Conservation (phyloP, 2,888 invertebrate species). For the Folsomia candida region DNA sequence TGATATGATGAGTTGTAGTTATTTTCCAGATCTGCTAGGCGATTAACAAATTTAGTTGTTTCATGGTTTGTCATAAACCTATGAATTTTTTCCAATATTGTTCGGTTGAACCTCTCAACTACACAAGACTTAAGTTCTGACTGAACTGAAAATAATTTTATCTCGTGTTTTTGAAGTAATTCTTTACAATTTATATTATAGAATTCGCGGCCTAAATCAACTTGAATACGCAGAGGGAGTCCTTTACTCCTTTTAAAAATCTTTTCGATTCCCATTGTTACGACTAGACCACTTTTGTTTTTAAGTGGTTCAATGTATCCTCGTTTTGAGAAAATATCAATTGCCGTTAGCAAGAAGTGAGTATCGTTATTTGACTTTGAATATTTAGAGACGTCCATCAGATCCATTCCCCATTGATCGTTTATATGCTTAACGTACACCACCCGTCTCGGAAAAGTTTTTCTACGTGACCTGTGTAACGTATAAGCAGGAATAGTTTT, state of each 20-base stretch:
- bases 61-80: too few species aligned
- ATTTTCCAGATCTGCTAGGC: neutral
- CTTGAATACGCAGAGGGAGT: neutral
- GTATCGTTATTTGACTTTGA: neutral
- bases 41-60: too few species aligned
- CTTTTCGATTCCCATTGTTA: neutral
- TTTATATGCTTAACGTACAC: too few species aligned
- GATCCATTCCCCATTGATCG: too few species aligned
- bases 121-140: neutral
- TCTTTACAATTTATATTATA: neutral
- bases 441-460: neutral
- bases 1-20: too few species aligned
- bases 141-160: too few species aligned
- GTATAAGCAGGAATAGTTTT: too few species aligned
- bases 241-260: neutral
- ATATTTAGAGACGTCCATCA: neutral
- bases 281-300: neutral
- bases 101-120: neutral
- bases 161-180: neutral
- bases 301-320: neutral
- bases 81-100: neutral
- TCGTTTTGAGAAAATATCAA: neutral
- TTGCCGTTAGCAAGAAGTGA: too few species aligned
- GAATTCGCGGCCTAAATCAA: neutral
- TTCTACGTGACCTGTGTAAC: too few species aligned